phyloP scores from a whole-genome alignment of 2,888 invertebrate genomes.

The Mythimna pallens region DNA sequence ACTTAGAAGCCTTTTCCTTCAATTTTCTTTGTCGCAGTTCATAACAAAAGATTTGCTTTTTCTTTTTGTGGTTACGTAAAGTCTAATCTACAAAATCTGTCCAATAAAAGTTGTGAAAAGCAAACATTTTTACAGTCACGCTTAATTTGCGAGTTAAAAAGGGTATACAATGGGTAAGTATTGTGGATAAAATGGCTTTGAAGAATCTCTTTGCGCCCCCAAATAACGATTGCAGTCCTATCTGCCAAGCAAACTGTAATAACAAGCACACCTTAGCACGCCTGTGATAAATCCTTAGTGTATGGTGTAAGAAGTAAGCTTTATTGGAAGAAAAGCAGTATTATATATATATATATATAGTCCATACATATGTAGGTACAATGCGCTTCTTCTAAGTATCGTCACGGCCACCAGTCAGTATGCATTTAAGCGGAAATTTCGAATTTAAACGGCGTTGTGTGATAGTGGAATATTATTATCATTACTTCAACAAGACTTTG shows the following conservation, averaged over 20 bases:
- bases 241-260: conserved; percentile 84
- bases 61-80: background rate
- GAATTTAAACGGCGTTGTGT: no score
- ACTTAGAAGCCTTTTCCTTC: background rate
- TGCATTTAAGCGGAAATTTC: no score
- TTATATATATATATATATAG: background rate
- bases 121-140: conserved; percentile 51
- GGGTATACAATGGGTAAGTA: conserved; percentile 64
- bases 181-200: conserved; percentile 69
- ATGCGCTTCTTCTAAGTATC: no score
- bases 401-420: no score
- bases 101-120: conserved; percentile 47
- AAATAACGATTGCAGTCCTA: conserved; percentile 79
- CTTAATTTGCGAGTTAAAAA: conserved; percentile 65
- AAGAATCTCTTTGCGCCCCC: conserved; percentile 70
- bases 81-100: conserved; percentile 11
- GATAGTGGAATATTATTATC: no score
- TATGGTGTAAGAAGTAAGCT: conserved; percentile 67
- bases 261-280: conserved; percentile 83
- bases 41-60: background rate
- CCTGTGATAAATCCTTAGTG: conserved; percentile 79
- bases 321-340: conserved; percentile 1
- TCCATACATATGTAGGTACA: no score
- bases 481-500: no score
- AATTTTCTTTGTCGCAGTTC: background rate